Conservation (phyloP, 1,140 invertebrate species). For the Chelonus insularis region DNA sequence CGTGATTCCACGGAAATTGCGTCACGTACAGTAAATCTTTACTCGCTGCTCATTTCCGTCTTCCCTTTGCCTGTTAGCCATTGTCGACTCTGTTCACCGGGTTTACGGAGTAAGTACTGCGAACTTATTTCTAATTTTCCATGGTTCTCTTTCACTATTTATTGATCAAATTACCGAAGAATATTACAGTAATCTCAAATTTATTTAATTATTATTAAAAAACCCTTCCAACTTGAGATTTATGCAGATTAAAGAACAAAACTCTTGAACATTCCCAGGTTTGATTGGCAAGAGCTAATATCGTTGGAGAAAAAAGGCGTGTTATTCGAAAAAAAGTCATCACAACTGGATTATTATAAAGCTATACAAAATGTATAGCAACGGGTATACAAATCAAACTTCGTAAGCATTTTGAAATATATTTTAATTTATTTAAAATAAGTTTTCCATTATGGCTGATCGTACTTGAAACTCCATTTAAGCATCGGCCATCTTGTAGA, state of each 20-base stretch:
- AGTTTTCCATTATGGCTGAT: conserved; percentile 12
- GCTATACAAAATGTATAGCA: conserved; percentile 47
- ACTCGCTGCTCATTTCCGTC: conserved; percentile 53
- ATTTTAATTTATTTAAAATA: background rate
- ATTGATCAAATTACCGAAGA: no score
- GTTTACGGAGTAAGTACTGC: conserved; percentile 46
- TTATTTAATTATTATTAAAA: no score
- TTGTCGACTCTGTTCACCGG: conserved; percentile 54
- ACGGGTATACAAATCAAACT: conserved; percentile 52
- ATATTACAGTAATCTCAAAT: no score
- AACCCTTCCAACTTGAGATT: no score
- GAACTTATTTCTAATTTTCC: no score
- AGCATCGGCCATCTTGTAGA: conserved; percentile 34
- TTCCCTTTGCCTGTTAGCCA: conserved; percentile 55
- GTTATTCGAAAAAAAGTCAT: background rate
- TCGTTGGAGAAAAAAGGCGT: conserved; percentile 2
- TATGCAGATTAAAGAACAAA: no score
- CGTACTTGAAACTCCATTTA: background rate
- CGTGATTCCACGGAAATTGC: conserved; percentile 28
- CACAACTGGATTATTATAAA: background rate
- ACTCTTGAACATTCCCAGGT: conserved; percentile 38
- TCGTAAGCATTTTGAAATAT: conserved; percentile 45
- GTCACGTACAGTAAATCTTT: conserved; percentile 39
- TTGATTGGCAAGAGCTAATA: conserved; percentile 42
- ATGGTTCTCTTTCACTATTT: no score